These are phyloP conservation scores for Eublepharis macularius DNA, from an alignment of 2,113 vertebrate species.

Conservation along the genomic window DNA sequence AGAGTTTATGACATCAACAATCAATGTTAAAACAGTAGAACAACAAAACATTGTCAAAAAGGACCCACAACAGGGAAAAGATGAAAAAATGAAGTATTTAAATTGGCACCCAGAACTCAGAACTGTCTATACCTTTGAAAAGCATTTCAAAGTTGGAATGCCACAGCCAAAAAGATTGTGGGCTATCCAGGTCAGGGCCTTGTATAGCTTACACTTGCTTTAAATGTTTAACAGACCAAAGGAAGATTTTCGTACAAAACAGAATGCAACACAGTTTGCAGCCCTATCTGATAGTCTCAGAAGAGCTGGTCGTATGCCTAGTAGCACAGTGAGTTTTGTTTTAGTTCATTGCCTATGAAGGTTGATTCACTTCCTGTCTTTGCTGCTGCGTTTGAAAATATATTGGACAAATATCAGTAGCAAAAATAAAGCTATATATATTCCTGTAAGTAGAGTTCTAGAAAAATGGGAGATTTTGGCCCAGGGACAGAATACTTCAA, in stretches of 20 bases:
- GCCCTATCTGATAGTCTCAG: neutral
- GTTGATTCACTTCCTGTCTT: neutral
- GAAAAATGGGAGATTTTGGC: conserved; percentile 24
- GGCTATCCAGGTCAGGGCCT: neutral
- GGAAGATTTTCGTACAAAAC: neutral
- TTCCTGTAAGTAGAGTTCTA: neutral
- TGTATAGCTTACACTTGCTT: neutral
- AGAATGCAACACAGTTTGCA: neutral
- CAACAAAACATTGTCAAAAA: too few species aligned
- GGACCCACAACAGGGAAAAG: too few species aligned
- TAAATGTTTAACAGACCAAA: neutral
- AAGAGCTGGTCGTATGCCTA: neutral
- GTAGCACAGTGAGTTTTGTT: neutral
- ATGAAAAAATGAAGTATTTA: too few species aligned
- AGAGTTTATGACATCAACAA: too few species aligned
- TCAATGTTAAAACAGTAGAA: too few species aligned
- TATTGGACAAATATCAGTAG: neutral
- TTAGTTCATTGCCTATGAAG: neutral
- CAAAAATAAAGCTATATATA: conserved; percentile 20
- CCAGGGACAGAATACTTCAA: conserved; percentile 21
- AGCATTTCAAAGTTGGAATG: too few species aligned
- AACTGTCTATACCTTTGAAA: too few species aligned
- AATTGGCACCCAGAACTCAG: too few species aligned
- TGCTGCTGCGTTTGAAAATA: neutral
- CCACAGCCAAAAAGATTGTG: neutral